Percentiles rank a stretch among this genome's conserved stretches.
Evolutionary conservation across 2,888 invertebrate species (phyloP).

Genomic region (Platycheirus rosarum): DNA sequence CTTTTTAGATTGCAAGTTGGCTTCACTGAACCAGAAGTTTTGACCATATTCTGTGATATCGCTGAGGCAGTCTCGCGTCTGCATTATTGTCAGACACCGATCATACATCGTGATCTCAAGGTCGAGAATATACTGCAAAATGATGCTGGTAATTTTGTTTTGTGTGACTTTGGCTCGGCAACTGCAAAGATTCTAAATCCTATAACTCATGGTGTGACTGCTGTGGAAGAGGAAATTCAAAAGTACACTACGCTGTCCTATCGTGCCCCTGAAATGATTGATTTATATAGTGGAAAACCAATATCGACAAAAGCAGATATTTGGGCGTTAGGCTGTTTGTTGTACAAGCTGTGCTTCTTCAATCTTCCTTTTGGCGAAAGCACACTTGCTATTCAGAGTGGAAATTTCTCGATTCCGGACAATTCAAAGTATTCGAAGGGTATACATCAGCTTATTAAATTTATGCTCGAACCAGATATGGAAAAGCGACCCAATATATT

Average conservation of each 20-base stretch:
- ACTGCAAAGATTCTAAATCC: constrained; percentile 91
- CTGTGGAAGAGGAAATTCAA: constrained; percentile 93
- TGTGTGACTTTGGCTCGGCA: constrained; percentile 97
- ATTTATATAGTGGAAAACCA: constrained; percentile 91
- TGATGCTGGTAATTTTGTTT: constrained; percentile 90
- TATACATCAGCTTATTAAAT: constrained; percentile 89
- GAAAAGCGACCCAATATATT: constrained; percentile 93
- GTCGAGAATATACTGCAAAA: constrained; percentile 94
- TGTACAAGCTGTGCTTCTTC: constrained; percentile 95
- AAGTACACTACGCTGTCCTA: constrained; percentile 95
- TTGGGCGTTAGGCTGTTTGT: constrained; percentile 94
- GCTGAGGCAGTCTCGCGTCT: constrained; percentile 95
- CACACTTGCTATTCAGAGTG: constrained; percentile 95
- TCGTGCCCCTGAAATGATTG: constrained; percentile 96
- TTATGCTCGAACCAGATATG: constrained; percentile 92
- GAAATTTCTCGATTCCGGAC: constrained; percentile 92
- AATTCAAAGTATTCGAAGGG: constrained; percentile 88
- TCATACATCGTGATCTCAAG: constrained; percentile 96
- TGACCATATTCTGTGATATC: constrained; percentile 95
- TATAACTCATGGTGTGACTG: constrained; percentile 86
- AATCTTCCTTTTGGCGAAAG: constrained; percentile 95
- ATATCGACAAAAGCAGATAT: constrained; percentile 95
- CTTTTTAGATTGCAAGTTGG: constrained; percentile 86
- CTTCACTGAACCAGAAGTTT: constrained; percentile 89
- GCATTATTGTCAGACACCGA: constrained; percentile 96